These are phyloP conservation scores for Microplitis demolitor DNA, from an alignment of 1,140 invertebrate species.

Conservation along the genomic window DNA sequence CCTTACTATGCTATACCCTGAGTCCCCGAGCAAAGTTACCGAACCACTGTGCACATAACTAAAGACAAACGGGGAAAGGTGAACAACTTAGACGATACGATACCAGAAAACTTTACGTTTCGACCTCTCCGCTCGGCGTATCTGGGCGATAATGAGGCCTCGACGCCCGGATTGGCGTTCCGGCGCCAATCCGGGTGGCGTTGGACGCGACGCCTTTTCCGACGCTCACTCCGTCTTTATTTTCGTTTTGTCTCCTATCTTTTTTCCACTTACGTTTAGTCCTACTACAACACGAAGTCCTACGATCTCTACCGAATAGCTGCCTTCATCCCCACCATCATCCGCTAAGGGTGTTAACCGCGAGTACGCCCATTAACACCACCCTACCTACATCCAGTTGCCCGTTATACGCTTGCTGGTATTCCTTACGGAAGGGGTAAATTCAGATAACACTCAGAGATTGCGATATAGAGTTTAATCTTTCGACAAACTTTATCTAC, in stretches of 20 bases:
- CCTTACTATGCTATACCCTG: background rate
- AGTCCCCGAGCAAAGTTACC: too few relatives aligned
- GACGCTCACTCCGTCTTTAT: slow-evolving; percentile 36
- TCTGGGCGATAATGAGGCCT: slow-evolving; percentile 58
- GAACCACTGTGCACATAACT: too few relatives aligned
- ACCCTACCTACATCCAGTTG: slow-evolving; percentile 41
- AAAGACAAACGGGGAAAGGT: background rate
- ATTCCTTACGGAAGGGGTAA: background rate
- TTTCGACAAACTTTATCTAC: too few relatives aligned
- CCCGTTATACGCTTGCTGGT: background rate
- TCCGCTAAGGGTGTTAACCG: slow-evolving; percentile 57
- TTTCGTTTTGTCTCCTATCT: background rate
- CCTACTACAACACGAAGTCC: slow-evolving; percentile 6
- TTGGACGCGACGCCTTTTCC: slow-evolving; percentile 59
- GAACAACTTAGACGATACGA: background rate
- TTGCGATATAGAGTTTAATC: background rate
- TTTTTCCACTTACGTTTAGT: background rate
- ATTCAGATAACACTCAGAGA: background rate
- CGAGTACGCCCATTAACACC: slow-evolving; percentile 62
- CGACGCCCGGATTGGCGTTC: slow-evolving; percentile 58
- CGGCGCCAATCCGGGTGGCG: slow-evolving; percentile 57
- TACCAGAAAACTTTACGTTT: background rate
- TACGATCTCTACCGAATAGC: slow-evolving; percentile 19
- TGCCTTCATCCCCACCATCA: background rate
- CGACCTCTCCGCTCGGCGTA: slow-evolving; percentile 32